These are phyloP conservation scores for Bos indicus DNA, from an alignment of 2,113 vertebrate species.

Conservation along the genomic window DNA sequence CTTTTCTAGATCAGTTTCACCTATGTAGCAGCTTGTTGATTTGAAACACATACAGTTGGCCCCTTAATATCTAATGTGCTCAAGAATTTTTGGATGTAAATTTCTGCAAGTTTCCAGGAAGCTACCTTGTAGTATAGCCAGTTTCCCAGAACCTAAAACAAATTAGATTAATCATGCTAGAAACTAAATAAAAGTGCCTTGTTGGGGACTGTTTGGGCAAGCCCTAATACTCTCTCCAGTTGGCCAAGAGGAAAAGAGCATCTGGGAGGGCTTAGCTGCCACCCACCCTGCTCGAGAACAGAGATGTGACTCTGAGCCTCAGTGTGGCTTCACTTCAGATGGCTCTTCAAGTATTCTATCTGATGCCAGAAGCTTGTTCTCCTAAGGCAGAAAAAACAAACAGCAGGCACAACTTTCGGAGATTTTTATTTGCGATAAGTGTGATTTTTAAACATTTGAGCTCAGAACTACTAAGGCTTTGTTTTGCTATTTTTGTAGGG, in stretches of 20 bases:
- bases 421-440: background rate
- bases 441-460: background rate
- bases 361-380: background rate
- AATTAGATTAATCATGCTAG: constrained; percentile 68
- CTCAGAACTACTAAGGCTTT: background rate
- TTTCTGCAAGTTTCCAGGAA: constrained; percentile 47
- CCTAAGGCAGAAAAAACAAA: background rate
- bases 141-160: constrained; percentile 65
- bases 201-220: constrained; percentile 47
- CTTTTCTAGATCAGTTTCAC: background rate
- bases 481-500: background rate
- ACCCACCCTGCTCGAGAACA: background rate
- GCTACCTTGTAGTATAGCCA: constrained; percentile 46
- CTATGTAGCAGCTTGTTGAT: background rate
- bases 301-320: background rate
- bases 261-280: background rate
- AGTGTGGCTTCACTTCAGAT: background rate
- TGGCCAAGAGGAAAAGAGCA: constrained; percentile 25
- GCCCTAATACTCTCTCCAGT: background rate
- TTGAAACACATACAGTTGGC: constrained; percentile 26
- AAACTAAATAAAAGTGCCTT: constrained; percentile 61
- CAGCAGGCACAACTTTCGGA: background rate
- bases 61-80: constrained; percentile 40
- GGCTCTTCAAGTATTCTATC: background rate
- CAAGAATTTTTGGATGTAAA: constrained; percentile 39